Base-by-base conservation (phyloP, 2,888 invertebrate species). In the Philopedon plagiatum region DNA sequence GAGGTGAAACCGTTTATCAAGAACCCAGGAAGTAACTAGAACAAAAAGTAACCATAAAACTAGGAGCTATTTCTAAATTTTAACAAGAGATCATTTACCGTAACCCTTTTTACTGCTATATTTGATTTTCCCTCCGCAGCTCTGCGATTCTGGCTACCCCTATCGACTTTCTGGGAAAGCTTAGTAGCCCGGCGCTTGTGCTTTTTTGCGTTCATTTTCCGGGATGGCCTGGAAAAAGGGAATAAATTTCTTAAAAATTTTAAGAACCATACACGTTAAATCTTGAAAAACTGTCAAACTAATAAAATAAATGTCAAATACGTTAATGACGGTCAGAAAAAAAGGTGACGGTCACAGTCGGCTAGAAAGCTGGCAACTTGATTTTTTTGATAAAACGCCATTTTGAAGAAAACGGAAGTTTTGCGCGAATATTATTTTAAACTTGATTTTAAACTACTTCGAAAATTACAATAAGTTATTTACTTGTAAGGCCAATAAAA, bases 81-180 rank as follows among this genome's bases (percentile, higher is more conserved):
- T n/a, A n/a, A n/a, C n/a, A n/a, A 13, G n/a, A 34, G 37, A 41
- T 29, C 5, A 67, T 29, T 68, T 68, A 68, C 68, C 19, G 68
- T 68, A 0, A 68, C 34, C 21, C 68, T 68, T 37, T 61, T 60
- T 19, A 61, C 11, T 4, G 73, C 70, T 9, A 76, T 75, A 63
- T 76, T 73, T 46, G 74, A 64, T 69, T 76, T 76, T 77, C 75
- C 76, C 75, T 78, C 78, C 51, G 15, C 21, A 8, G 15, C 23
- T 46, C 26, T 62, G 8, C 58, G 58, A 39, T 41, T 19, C 23
- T 58, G 58, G 58, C 58, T 13, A 58, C 58, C 58, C 41, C 39
- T 41, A 58, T 39, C 39, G 34, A 13, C 18, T 58, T 58, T 58
- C 8, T 37, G 58, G n/a, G 18, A 23, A 39, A 58, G 37, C 76